Base-by-base conservation (phyloP, 2,888 invertebrate species). In the Drosophila algonquin region DNA sequence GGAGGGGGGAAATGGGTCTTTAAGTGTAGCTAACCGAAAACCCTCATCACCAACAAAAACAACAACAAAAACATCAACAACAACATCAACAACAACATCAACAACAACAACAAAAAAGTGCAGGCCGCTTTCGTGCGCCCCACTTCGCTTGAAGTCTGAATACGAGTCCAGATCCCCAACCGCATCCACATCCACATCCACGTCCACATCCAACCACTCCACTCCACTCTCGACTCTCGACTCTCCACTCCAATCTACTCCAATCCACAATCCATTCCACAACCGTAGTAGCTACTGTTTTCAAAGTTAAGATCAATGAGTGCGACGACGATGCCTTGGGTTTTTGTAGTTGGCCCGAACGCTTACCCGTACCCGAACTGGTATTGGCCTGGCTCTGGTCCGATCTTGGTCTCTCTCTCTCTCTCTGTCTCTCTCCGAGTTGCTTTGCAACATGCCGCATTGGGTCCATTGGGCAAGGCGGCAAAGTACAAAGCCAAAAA, bases 371-470 rank as follows among this genome's bases (percentile, higher is more conserved):
- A 40, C n/a, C 40, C 40, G 7, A 40, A 40, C 80, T 64, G 55
- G 56, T 67, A 58, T 56, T 59, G 64, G 55, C 56, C 35, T 35
- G 35, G 35, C 35, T 35, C 32, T 10, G 30, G 48, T 48, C 30
- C 12, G 32, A 40, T 45, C 62, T 59, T 45, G 52, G 53, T 59
- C 50, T 14, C 14, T 67, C 76, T 24, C 24, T 24, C 5, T 4
- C 24, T 24, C 24, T 24, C 24, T 18, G 18, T 24, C 24, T 0
- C 24, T 24, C 14, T 67, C 76, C 79, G 75, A 72, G 55, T 77
- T 81, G 83, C 90, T 90, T 90, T 90, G 90, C 90, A 90, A 90
- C 91, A 90, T 89, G 90, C 90, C 91, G 90, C 88, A 90, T 18
- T 18, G 18, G 18, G 8, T 30, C 30, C 30, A 30, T 8, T 30